Base-by-base conservation (phyloP, 2,797 vertebrate genomes). In the Argentina silus region DNA sequence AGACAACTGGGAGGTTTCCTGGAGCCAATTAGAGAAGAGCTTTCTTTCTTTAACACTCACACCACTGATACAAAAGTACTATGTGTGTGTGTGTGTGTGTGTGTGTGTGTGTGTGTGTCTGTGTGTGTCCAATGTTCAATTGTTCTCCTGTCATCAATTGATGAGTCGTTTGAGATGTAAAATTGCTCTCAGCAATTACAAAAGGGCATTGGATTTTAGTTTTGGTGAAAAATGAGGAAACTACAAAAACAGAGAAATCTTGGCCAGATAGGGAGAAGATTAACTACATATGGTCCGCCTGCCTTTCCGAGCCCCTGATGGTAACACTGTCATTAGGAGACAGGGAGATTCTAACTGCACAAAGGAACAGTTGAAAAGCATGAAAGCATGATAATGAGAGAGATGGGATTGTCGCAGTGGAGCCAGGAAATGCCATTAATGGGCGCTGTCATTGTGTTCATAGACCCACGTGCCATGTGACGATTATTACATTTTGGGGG, bases 241-340 rank as follows among this genome's bases (percentile, higher is more conserved):
- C 81, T 70, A 70, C 65, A 81, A 85, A 83, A 19, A 17, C 43
- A 77, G 66, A 86, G 57, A 74, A 86, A 86, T 89, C 80, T 88
- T 83, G 79, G 87, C 79, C 90, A 92, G 88, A 93, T 91, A 57
- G 69, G 68, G 74, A 88, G 88, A 91, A 91, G 84, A 92, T 89
- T 87, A 72, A 82, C 55, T 76, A 77, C 83, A 84, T 81, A 78
- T 81, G 81, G 72, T 71, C 81, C 79, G 76, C 48, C 74, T 45
- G 77, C 78, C 70, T 72, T 66, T 76, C 65, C 79, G 64, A 79
- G 74, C 72, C 69, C 42, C 70, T 72, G 48, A 59, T 74, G 73
- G 76, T 51, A 73, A 67, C 71, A 19, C 56, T 8, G 75, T 80
- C 12, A 8, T 83, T 82, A 79, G 79, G 73, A 73, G 50, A 60